These are phyloP conservation scores for Hirundichthys speculiger DNA, from an alignment of 2,113 vertebrate genomes.

Conservation along the genomic window DNA sequence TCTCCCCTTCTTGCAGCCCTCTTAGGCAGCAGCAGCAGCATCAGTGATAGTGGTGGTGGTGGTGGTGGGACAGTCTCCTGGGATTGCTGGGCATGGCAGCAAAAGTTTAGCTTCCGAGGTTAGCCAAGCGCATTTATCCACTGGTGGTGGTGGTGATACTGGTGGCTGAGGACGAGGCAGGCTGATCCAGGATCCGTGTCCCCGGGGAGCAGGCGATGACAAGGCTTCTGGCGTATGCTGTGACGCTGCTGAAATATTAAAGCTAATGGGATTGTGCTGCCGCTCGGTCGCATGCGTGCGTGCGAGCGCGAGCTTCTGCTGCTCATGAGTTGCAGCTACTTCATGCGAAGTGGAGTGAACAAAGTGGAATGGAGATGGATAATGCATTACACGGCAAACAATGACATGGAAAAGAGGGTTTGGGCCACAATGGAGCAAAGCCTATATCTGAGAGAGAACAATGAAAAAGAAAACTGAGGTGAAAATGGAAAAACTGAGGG, in stretches of 20 bases:
- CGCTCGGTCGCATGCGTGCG: slow-evolving; percentile 2
- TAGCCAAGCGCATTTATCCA: slow-evolving; percentile 42
- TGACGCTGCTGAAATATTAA: slow-evolving; percentile 76
- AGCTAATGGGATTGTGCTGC: slow-evolving; percentile 66
- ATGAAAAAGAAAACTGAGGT: slow-evolving; percentile 1
- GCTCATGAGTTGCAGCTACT: slow-evolving; percentile 55
- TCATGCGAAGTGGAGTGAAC: slow-evolving; percentile 63
- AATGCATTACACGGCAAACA: slow-evolving; percentile 65
- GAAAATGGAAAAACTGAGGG: background rate
- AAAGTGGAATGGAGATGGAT: slow-evolving; percentile 75
- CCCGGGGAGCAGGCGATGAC: slow-evolving; percentile 55
- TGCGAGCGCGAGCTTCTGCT: slow-evolving; percentile 23
- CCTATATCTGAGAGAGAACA: slow-evolving; percentile 36
- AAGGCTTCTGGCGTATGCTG: slow-evolving; percentile 55
- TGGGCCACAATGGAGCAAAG: slow-evolving; percentile 44
- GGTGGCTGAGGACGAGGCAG: slow-evolving; percentile 36
- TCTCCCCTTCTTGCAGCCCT: too few species aligned
- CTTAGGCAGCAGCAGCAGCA: background rate
- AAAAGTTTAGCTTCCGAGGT: slow-evolving; percentile 51
- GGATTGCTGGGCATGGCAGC: slow-evolving; percentile 36
- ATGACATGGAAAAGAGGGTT: slow-evolving; percentile 29
- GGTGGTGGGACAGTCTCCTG: slow-evolving; percentile 17
- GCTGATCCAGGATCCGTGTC: slow-evolving; percentile 55
- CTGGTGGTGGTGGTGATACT: slow-evolving; percentile 36
- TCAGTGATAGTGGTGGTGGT: background rate